These are phyloP conservation scores for Saguinus imperator DNA, from an alignment of 2,113 vertebrate species.

Conservation along the genomic window DNA sequence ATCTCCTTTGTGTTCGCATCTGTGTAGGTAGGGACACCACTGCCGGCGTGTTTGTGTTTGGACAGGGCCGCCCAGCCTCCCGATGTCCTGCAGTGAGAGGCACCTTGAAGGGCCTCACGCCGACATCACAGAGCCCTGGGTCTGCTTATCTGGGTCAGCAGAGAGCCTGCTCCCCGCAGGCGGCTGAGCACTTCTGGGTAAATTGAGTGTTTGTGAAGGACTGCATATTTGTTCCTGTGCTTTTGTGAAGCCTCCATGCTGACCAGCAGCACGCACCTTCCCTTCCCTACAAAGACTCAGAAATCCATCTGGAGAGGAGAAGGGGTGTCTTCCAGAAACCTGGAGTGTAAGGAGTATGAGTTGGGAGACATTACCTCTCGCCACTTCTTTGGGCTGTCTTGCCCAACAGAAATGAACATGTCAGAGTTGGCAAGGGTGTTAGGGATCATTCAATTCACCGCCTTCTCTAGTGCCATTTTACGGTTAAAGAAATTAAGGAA, in stretches of 20 bases:
- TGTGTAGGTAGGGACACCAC: slow-evolving; percentile 79
- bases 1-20: slow-evolving; percentile 81
- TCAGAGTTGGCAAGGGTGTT: neutral
- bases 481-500: neutral
- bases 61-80: slow-evolving; percentile 81
- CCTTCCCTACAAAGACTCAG: slow-evolving; percentile 20
- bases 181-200: slow-evolving; percentile 77
- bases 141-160: slow-evolving; percentile 84
- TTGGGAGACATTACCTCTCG: neutral
- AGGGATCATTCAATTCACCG: neutral
- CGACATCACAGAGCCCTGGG: slow-evolving; percentile 83
- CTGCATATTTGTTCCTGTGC: slow-evolving; percentile 71
- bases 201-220: slow-evolving; percentile 78
- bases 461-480: neutral
- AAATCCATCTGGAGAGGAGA: neutral
- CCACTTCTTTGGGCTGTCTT: neutral
- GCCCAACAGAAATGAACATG: too few species aligned
- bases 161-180: slow-evolving; percentile 81
- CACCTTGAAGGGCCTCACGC: slow-evolving; percentile 83
- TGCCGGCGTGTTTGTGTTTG: slow-evolving; percentile 79
- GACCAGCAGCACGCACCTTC: neutral
- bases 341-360: neutral
- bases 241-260: slow-evolving; percentile 46
- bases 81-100: slow-evolving; percentile 80
- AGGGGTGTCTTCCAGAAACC: neutral